phyloP scores from a whole-genome alignment of 2,113 vertebrate species.

The Ammospiza caudacuta region DNA sequence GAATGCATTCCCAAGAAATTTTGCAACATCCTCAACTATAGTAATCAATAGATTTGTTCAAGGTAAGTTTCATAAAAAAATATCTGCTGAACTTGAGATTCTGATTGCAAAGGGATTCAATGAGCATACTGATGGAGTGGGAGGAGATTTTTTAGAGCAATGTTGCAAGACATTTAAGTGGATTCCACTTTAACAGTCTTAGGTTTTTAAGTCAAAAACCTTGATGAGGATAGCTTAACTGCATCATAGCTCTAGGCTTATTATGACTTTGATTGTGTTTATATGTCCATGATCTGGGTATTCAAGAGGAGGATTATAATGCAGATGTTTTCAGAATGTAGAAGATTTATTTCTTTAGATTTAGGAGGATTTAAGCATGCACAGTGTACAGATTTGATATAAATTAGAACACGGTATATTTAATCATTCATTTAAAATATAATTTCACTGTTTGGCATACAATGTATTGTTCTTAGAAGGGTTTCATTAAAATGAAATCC shows the following conservation, averaged over 20 bases:
- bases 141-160: neutral
- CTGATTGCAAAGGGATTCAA: neutral
- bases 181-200: conserved; percentile 11
- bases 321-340: conserved; percentile 65
- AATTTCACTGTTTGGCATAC: conserved; percentile 74
- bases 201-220: conserved; percentile 43
- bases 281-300: conserved; percentile 28
- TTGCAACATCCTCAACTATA: neutral
- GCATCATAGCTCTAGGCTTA: conserved; percentile 45
- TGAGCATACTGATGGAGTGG: neutral
- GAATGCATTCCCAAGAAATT: neutral
- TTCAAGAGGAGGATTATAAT: conserved; percentile 58
- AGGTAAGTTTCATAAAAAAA: neutral
- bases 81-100: neutral
- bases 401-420: conserved; percentile 68
- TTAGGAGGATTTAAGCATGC: conserved; percentile 72
- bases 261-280: conserved; percentile 60
- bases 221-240: conserved; percentile 36
- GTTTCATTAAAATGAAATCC: conserved; percentile 81
- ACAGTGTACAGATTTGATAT: conserved; percentile 57
- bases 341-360: conserved; percentile 71
- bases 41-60: neutral
- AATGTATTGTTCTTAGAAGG: conserved; percentile 75
- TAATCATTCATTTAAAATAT: conserved; percentile 73
- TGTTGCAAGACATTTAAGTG: conserved; percentile 24